A percentile compares a stretch with the other conserved stretches of the same genome.
Conservation (phyloP, 2,797 vertebrate species). For the Etheostoma perlongum region DNA sequence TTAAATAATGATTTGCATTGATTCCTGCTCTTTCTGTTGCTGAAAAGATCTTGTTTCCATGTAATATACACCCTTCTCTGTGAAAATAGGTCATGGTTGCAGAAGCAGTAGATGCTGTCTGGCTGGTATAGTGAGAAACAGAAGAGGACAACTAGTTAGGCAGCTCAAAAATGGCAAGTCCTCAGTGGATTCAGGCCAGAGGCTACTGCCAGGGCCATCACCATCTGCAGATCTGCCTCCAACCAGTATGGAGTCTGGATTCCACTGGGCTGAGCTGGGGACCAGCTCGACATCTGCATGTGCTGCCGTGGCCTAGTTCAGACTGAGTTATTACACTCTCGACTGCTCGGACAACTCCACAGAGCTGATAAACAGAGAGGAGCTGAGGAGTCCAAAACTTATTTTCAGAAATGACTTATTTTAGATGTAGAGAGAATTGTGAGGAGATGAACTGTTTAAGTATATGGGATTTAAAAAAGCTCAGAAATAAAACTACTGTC, state of each 20-base stretch:
- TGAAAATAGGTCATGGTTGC: slow-evolving; percentile 61
- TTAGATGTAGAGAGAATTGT: slow-evolving; percentile 27
- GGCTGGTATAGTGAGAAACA: slow-evolving; percentile 32
- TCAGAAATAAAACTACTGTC: background rate
- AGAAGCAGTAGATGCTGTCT: slow-evolving; percentile 13
- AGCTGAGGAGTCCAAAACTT: slow-evolving; percentile 60
- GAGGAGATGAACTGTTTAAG: slow-evolving; percentile 18
- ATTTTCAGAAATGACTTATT: slow-evolving; percentile 63
- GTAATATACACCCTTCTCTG: slow-evolving; percentile 14
- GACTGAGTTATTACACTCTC: slow-evolving; percentile 64
- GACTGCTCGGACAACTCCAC: slow-evolving; percentile 46
- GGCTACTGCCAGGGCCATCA: slow-evolving; percentile 47
- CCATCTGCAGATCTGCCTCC: slow-evolving; percentile 59
- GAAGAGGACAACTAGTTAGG: slow-evolving; percentile 50
- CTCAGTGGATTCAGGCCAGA: slow-evolving; percentile 52
- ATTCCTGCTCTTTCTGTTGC: background rate
- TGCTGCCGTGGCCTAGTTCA: slow-evolving; percentile 81
- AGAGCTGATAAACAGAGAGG: slow-evolving; percentile 13
- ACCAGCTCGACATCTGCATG: slow-evolving; percentile 71
- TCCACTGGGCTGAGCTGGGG: slow-evolving; percentile 45
- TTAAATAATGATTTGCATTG: background rate
- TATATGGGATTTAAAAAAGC: background rate
- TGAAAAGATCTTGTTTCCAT: slow-evolving; percentile 10
- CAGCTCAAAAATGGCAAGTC: slow-evolving; percentile 51
- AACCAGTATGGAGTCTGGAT: slow-evolving; percentile 31